Base-by-base conservation (phyloP, 2,113 vertebrate genomes). In the Hypanus sabinus region DNA sequence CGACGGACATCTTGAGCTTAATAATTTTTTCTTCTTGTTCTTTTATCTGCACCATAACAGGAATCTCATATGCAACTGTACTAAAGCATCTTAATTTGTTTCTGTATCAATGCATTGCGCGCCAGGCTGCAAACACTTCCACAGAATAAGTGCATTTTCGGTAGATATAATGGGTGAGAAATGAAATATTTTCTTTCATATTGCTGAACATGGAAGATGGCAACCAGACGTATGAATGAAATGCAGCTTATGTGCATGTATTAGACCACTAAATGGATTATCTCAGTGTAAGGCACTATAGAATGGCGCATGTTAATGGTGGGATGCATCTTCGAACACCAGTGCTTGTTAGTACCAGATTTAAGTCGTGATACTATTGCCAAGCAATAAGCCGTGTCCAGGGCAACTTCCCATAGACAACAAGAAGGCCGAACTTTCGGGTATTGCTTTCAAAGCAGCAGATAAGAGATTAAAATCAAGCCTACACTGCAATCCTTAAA, bases 21-120 rank as follows among this genome's bases (percentile, higher is more conserved):
- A 2, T 71, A 20, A 95, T 24, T 68, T 94, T 94, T 36, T 94
- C 94, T 30, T 95, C 94, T 88, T 95, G 70, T 5, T 95, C 95
- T n/a, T 57, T 11, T 14, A 95, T 93, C 96, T 96, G 94, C 20
- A 94, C 30, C 76, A 10, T 55, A 76, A 73, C 36, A 71, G 36
- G 36, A 55, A 73, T 38, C 24, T 93, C 22, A 24, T 55, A 10
- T 93, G 91, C 24, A 16, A 55, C 33, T 93, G 85, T 18, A 38
- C 36, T 22, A 70, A 68, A 38, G 33, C 71, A 27, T 73, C 22
- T 27, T 73, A 22, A 46, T 11, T 75, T 5, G 7, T 90, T 33
- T 20, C 65, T 90, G 24, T n/a, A n/a, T n/a, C n/a, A n/a, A n/a
- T 90, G 60, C 18, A 65, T 65, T 65, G 6, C 33, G 38, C 24